A percentile compares a stretch with the other conserved stretches of the same genome.
Evolutionary conservation across 2,113 vertebrate species (phyloP).

Genomic region (Typhlomys cinereus): DNA sequence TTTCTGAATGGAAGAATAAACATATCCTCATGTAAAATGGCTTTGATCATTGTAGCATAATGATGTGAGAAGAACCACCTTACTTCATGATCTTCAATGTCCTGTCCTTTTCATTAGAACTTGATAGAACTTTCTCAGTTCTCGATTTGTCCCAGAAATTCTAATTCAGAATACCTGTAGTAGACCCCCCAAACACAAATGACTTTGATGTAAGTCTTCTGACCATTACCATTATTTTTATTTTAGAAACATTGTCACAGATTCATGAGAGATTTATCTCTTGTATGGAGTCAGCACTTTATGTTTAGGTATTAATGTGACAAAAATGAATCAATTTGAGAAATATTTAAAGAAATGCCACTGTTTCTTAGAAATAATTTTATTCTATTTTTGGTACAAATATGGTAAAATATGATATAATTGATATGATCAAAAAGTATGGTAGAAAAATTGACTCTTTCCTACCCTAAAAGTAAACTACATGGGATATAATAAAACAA

Average conservation of each 20-base stretch:
- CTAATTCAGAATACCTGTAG: neutral
- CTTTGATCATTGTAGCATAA: neutral
- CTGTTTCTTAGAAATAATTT: neutral
- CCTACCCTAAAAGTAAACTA: neutral
- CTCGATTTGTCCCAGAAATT: neutral
- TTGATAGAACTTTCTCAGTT: neutral
- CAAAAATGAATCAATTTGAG: neutral
- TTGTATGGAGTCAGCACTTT: neutral
- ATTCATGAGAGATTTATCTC: neutral
- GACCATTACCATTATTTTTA: neutral
- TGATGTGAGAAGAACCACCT: accelerated
- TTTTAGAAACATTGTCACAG: neutral
- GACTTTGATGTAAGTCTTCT: neutral
- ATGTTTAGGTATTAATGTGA: neutral
- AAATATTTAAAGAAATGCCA: neutral
- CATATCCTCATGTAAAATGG: neutral
- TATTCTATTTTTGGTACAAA: neutral
- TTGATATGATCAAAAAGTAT: neutral
- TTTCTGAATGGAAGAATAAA: neutral
- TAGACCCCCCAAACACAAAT: neutral
- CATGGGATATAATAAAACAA: constrained; percentile 1
- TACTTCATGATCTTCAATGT: neutral
- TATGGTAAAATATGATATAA: neutral
- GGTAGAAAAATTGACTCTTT: accelerated
- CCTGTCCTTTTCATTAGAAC: neutral